Conservation (phyloP, 2,113 vertebrate species). For the Amblyopsis rosae region DNA sequence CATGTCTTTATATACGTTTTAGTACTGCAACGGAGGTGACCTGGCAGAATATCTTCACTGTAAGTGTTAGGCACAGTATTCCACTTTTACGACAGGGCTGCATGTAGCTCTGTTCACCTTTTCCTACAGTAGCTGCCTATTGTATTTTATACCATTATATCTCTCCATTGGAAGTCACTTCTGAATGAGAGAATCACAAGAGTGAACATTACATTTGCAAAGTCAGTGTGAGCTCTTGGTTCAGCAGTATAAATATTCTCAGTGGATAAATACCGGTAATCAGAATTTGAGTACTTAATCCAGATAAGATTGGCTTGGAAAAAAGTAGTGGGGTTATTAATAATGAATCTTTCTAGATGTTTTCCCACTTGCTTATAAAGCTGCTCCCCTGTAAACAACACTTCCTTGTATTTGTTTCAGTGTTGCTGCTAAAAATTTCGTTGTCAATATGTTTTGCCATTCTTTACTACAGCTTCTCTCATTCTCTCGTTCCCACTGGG, state of each 20-base stretch:
- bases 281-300: slow-evolving; percentile 11
- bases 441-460: neutral
- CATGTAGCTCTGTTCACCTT: neutral
- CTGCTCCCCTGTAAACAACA: neutral
- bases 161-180: neutral
- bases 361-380: slow-evolving; percentile 7
- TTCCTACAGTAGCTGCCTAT: neutral
- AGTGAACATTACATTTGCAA: slow-evolving; percentile 10
- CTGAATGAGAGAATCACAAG: neutral
- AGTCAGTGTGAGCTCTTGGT: slow-evolving; percentile 9
- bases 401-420: neutral
- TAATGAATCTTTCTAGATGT: slow-evolving; percentile 3
- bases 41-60: slow-evolving; percentile 96
- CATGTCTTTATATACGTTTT: slow-evolving; percentile 42
- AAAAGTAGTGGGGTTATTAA: neutral
- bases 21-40: slow-evolving; percentile 98
- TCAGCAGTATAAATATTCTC: neutral
- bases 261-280: slow-evolving; percentile 11
- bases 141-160: neutral
- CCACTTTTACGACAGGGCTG: neutral
- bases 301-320: slow-evolving; percentile 8
- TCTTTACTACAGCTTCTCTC: neutral
- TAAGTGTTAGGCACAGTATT: slow-evolving; percentile 75
- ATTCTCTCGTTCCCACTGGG: slow-evolving; percentile 6
- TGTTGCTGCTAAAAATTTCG: slow-evolving; percentile 3